Base-by-base conservation (phyloP, 2,888 invertebrate species). In the Polia nebulosa region DNA sequence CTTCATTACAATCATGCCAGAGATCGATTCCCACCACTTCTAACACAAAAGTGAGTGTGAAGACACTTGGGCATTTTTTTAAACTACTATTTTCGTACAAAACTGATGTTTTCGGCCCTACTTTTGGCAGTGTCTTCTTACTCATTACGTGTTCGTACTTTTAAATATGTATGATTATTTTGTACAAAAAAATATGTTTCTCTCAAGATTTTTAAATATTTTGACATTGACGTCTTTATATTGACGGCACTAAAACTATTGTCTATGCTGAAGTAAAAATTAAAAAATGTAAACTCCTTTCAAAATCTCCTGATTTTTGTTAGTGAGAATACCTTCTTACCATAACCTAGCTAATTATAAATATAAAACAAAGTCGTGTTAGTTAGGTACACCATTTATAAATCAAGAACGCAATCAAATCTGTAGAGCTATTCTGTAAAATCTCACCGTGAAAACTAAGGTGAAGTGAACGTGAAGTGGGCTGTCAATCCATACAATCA, bases 11-110 rank as follows among this genome's bases (percentile, higher is more conserved):
- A 52, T 94, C 93, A 41, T 92, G 88, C 90, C 91, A 94, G 25
- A 91, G 85, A 44, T 95, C 92, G 20, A 90, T 83, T 3, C 89
- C 92, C 20, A 93, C 59, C 27, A 95, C 78, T 88, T 95, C 94
- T 20, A 95, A 72, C 2, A 90, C 91, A 85, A 95, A 95, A 17
- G 94, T 93, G 0, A 95, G 72, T 0, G 90, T 92, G 69, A 95
- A 95, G 4, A 78, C 71, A 80, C 91, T 93, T 69, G 83, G 93
- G 34, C 93, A 64, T 0, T 90, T 92, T 64, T 93, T 91, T 3
- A 2, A 7, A 29, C 6, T 32, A 7, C 6, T 20, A 13, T n/a
- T 52, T 13, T 11, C 32, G 3, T 52, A 0, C 32, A 32, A 20
- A 7, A 32, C 2, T 13, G 52, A 52, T 29, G 72, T 57, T 71